Percentiles rank a stretch among this genome's conserved stretches.
Evolutionary conservation across 2,797 vertebrate genomes (phyloP).

Genomic region (Bovichtus variegatus): DNA sequence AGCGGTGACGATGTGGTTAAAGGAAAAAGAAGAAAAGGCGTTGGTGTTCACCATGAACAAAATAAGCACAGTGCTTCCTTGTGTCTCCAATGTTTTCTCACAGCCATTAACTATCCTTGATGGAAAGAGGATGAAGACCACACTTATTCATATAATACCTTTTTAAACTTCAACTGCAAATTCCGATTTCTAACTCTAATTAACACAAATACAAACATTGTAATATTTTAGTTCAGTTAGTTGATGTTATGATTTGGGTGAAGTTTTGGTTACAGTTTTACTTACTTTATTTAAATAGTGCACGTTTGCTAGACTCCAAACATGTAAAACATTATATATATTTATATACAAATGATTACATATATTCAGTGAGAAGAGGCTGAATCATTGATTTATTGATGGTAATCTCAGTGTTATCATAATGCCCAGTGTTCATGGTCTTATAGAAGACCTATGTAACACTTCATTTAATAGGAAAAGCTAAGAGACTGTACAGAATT

Average conservation of each 20-base stretch:
- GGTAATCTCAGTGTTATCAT: not conserved
- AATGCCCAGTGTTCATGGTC: not conserved
- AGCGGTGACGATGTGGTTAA: slow-evolving; percentile 23
- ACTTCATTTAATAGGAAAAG: not conserved
- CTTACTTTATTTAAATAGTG: not conserved
- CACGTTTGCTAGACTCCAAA: not conserved
- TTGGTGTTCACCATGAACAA: slow-evolving; percentile 16
- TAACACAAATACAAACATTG: not conserved
- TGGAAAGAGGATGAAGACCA: not conserved
- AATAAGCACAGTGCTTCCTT: not conserved
- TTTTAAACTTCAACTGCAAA: not conserved
- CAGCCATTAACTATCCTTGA: not conserved
- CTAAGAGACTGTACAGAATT: not conserved
- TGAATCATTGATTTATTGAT: not conserved
- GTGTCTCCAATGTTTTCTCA: not conserved
- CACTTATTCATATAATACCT: not conserved
- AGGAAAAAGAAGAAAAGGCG: slow-evolving; percentile 1
- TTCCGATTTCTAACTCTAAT: not conserved
- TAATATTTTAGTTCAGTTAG: not conserved
- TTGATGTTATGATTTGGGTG: not conserved
- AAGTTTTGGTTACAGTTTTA: not conserved
- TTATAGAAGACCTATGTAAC: not conserved
- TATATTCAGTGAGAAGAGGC: not conserved
- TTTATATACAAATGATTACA: not conserved
- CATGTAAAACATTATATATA: not conserved